These are phyloP conservation scores for Cossypha polioptera DNA, from an alignment of 2,797 vertebrate genomes.

Conservation along the genomic window DNA sequence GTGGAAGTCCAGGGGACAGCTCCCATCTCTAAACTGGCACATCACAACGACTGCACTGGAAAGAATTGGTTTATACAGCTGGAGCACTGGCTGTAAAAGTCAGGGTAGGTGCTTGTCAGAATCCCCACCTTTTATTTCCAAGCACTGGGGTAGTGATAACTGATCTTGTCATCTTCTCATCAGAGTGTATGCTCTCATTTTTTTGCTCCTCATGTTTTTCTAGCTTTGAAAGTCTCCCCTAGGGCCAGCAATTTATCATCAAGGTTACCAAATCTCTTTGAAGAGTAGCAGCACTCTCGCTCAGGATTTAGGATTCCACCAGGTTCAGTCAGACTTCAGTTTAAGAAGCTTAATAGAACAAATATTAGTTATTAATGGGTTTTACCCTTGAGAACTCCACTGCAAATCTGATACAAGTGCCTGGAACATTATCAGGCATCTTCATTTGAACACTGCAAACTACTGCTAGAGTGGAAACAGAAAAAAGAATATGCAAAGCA, in stretches of 20 bases:
- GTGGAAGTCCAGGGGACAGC: background rate
- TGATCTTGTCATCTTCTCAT: background rate
- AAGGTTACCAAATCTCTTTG: background rate
- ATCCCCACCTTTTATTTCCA: background rate
- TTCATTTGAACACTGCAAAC: background rate
- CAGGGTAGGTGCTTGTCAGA: background rate
- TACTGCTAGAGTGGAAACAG: background rate
- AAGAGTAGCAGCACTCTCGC: background rate
- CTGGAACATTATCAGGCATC: background rate
- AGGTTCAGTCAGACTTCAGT: background rate
- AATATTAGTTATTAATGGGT: conserved; percentile 16
- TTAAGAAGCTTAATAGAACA: conserved; percentile 7
- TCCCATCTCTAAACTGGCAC: background rate
- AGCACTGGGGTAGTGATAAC: background rate
- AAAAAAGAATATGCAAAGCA: background rate
- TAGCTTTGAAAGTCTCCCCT: background rate
- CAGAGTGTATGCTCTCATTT: background rate
- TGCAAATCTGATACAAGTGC: background rate
- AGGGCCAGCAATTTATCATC: background rate
- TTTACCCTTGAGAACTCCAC: background rate
- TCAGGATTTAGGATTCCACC: background rate
- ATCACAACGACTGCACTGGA: background rate
- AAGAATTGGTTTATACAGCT: background rate
- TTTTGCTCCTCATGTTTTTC: background rate
- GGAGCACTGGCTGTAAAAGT: background rate